phyloP scores from a whole-genome alignment of 2,113 vertebrate genomes.

The Prinia subflava region DNA sequence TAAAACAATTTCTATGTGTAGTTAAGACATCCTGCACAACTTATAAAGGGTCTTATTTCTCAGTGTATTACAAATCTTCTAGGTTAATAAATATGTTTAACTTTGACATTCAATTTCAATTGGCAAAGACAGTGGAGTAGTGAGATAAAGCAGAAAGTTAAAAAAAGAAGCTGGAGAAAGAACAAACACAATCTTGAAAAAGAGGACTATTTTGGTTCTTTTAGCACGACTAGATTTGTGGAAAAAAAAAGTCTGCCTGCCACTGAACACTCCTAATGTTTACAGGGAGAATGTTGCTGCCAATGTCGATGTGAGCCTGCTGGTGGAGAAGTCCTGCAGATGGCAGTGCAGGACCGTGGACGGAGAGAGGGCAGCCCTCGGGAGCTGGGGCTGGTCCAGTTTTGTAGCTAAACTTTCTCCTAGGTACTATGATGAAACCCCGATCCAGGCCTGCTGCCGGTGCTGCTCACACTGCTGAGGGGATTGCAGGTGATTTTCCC shows the following conservation, averaged over 20 bases:
- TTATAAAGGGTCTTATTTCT: neutral
- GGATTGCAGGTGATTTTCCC: neutral
- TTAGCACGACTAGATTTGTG: neutral
- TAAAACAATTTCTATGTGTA: neutral
- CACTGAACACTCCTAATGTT: neutral
- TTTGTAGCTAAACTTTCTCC: neutral
- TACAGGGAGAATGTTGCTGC: neutral
- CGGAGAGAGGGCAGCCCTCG: neutral
- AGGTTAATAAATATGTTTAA: neutral
- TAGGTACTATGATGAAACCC: neutral
- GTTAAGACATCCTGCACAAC: neutral
- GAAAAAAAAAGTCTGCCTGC: neutral
- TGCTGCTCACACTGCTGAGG: neutral
- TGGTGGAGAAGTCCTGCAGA: neutral
- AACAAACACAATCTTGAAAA: neutral
- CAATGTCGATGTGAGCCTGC: neutral
- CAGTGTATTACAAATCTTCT: neutral
- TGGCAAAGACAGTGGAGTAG: neutral
- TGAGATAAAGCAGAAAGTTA: neutral
- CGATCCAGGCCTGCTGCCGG: neutral
- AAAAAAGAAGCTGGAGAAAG: neutral
- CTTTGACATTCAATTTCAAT: neutral
- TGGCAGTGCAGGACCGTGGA: conserved; percentile 25
- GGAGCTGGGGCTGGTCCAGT: neutral
- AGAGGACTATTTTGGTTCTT: neutral